Percentiles rank a stretch among this genome's conserved stretches.
phyloP scores from a whole-genome alignment of 1,140 invertebrate species.

The Amphibalanus amphitrite region DNA sequence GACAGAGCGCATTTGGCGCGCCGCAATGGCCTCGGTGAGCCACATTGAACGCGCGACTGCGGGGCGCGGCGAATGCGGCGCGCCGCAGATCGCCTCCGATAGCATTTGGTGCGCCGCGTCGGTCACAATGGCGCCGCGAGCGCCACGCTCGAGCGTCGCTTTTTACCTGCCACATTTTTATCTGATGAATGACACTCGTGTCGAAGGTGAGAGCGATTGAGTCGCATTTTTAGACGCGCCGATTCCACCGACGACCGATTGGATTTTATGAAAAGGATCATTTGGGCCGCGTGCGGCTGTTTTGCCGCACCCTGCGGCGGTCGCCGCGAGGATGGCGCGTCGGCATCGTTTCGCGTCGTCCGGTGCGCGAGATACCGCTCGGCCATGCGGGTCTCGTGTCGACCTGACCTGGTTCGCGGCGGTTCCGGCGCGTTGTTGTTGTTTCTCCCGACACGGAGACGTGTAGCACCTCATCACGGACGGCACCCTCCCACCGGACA shows the following conservation, averaged over 20 bases:
- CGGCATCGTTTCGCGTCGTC: neutral
- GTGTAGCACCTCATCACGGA: neutral
- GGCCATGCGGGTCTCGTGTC: neutral
- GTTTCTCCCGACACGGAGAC: neutral
- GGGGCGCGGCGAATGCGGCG: too few species aligned
- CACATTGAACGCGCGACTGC: too few species aligned
- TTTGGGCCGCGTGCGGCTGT: neutral
- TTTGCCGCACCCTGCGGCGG: neutral
- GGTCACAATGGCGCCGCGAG: neutral
- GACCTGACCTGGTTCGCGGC: neutral
- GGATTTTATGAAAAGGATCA: neutral
- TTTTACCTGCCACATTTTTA: slow-evolving; percentile 2
- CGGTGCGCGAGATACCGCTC: neutral
- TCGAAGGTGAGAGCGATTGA: neutral
- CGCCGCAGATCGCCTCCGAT: neutral
- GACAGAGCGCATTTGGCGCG: too few species aligned
- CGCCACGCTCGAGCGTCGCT: neutral
- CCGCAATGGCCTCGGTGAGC: neutral
- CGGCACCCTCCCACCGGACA: neutral
- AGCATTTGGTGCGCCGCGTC: neutral
- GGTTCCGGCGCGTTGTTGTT: neutral
- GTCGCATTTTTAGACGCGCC: neutral
- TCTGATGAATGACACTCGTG: slow-evolving; percentile 1
- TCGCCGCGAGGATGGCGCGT: neutral
- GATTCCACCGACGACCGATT: neutral